Evolutionary conservation across 1,140 invertebrate genomes (phyloP), one percentile per base, ranked within the genome.

Genomic region (Lamellibrachia luymesi): DNA sequence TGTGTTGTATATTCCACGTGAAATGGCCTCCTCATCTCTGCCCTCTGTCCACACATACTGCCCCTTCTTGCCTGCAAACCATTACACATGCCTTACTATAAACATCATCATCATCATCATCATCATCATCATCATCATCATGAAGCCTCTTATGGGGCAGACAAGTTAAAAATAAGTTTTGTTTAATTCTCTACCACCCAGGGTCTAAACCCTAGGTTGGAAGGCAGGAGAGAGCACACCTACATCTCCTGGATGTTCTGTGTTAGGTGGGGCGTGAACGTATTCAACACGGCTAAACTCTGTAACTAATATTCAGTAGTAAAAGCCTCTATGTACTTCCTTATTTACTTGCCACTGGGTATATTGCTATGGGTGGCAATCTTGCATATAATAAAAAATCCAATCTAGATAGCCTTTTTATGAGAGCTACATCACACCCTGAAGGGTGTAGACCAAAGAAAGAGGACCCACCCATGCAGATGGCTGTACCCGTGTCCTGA

Each of bases 401-500:
- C 38, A 38, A 38, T 38, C 38, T 38, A 38, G 38, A 38, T 38
- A 0, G 38, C 38, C 38, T 38, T 38, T 38, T 38, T 38, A 38
- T 38, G 38, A 38, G 38, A 38, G 38, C 38, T 38, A 38, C 38
- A 38, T 38, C 38, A 38, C 38, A 38, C 38, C 38, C 0, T 22
- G n/a, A 90, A n/a, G 38, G 38, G 38, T 0, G 38, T 38, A 38
- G 38, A 38, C 38, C 64, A 2, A 8, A 80, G 64, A 80, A 8
- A 80, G 64, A 80, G 49, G 17, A 93, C 94, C 93, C 95, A 96
- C 96, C 96, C 95, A 96, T 96, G 93, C 95, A 95, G 90, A 96
- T 96, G 52, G 96, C 96, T 92, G 96, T 96, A 17, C 96, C 96
- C 56, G 96, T 96, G 93, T 96, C 96, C 94, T 96, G 96, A 93